Evolutionary conservation across 2,797 vertebrate species (phyloP).

Genomic region (Onychomys leucogaster): DNA sequence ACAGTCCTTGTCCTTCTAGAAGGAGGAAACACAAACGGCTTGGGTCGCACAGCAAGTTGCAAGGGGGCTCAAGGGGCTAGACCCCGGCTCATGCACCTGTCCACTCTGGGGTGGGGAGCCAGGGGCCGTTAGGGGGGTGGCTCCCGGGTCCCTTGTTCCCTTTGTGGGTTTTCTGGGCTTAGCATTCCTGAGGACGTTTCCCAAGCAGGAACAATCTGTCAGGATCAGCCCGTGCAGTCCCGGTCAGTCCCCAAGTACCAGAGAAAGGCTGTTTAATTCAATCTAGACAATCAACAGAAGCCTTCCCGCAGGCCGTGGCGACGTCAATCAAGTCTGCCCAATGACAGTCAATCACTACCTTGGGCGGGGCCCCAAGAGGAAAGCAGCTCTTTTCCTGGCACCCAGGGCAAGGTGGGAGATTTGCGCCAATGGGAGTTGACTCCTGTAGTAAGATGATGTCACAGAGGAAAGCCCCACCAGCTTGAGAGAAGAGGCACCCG

Average conservation of each 20-base stretch:
- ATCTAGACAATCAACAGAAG: not conserved
- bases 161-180: conserved; percentile 13
- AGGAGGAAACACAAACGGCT: not conserved
- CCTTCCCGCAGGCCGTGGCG: not conserved
- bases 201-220: not conserved
- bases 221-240: not conserved
- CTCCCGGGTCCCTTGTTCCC: not conserved
- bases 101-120: not conserved
- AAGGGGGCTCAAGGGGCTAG: not conserved
- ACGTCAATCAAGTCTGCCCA: conserved; percentile 4
- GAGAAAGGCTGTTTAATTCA: not conserved
- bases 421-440: not conserved
- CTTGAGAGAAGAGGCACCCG: not conserved
- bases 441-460: not conserved
- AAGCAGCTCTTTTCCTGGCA: not conserved
- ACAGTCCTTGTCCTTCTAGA: not conserved
- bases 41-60: not conserved
- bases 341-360: not conserved
- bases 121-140: not conserved
- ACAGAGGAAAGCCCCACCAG: not conserved
- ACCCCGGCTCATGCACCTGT: not conserved
- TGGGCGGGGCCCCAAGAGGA: not conserved
- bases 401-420: not conserved
- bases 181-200: not conserved
- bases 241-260: not conserved